Percentiles rank a stretch among this genome's conserved stretches.
These are phyloP conservation scores for Microplitis demolitor DNA, from an alignment of 1,140 invertebrate species.

Conservation along the genomic window DNA sequence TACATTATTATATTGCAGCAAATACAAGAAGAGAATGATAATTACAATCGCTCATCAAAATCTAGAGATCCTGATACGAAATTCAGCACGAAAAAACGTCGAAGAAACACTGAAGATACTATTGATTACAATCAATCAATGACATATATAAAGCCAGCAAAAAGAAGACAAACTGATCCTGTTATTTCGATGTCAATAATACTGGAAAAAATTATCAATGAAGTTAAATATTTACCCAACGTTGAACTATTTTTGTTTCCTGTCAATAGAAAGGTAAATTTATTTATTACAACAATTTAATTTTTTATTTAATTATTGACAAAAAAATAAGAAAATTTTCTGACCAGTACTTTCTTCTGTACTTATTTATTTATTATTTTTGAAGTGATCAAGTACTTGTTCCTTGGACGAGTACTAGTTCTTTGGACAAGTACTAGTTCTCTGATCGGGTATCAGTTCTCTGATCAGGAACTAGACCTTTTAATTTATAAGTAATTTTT, in stretches of 20 bases:
- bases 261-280: constrained; percentile 85
- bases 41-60: constrained; percentile 70
- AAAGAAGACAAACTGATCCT: constrained; percentile 94
- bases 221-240: constrained; percentile 90
- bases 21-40: constrained; percentile 83
- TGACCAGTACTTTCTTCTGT: no score
- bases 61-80: constrained; percentile 84
- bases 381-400: no score
- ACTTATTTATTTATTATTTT: no score
- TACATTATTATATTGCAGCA: constrained; percentile 28
- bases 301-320: no score
- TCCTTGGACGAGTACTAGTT: no score
- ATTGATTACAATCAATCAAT: constrained; percentile 91
- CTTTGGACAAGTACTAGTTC: no score
- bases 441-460: no score
- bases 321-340: no score
- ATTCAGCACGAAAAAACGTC: constrained; percentile 68
- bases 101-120: constrained; percentile 71
- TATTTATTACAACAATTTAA: neutral
- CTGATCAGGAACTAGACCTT: no score
- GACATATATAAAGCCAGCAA: constrained; percentile 83
- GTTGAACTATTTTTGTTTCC: constrained; percentile 92
- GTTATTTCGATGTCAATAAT: constrained; percentile 93
- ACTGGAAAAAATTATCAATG: constrained; percentile 92
- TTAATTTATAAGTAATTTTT: neutral